A percentile compares a stretch with the other conserved stretches of the same genome.
These are phyloP conservation scores for Acrobasis consociella DNA, from an alignment of 2,888 invertebrate genomes.

Conservation along the genomic window DNA sequence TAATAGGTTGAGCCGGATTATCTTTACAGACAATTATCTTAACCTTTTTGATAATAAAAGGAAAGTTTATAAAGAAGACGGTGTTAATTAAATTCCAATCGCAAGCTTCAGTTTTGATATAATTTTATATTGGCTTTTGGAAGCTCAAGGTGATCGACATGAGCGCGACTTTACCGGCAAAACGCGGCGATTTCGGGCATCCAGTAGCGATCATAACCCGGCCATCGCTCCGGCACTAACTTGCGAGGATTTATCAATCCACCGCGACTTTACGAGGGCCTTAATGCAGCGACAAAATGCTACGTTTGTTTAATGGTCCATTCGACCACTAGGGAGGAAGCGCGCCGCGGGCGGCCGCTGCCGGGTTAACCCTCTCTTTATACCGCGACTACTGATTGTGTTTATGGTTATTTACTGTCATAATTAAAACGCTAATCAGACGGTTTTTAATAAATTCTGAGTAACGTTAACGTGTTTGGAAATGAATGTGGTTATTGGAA, in stretches of 20 bases:
- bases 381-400: constrained; percentile 44
- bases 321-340: constrained; percentile 55
- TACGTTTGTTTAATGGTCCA: constrained; percentile 37
- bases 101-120: too few species aligned
- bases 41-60: too few species aligned
- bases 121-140: too few species aligned
- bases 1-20: too few species aligned
- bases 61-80: too few species aligned
- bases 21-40: too few species aligned
- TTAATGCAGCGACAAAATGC: constrained; percentile 43
- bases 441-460: constrained; percentile 16
- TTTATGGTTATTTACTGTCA: constrained; percentile 35
- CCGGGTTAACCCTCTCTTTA: constrained; percentile 59
- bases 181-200: constrained; percentile 37
- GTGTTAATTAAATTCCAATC: too few species aligned
- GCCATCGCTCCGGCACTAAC: constrained; percentile 49
- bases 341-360: constrained; percentile 66
- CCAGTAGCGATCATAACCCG: constrained; percentile 52
- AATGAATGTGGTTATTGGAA: constrained; percentile 5
- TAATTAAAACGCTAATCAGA: constrained; percentile 28
- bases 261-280: constrained; percentile 60
- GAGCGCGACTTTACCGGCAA: neutral
- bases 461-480: constrained; percentile 10
- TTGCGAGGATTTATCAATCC: constrained; percentile 61
- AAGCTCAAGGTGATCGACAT: neutral